Evolutionary conservation across 2,888 invertebrate genomes (phyloP), one percentile per base, ranked within the genome.

Genomic region (Oscheius onirici): DNA sequence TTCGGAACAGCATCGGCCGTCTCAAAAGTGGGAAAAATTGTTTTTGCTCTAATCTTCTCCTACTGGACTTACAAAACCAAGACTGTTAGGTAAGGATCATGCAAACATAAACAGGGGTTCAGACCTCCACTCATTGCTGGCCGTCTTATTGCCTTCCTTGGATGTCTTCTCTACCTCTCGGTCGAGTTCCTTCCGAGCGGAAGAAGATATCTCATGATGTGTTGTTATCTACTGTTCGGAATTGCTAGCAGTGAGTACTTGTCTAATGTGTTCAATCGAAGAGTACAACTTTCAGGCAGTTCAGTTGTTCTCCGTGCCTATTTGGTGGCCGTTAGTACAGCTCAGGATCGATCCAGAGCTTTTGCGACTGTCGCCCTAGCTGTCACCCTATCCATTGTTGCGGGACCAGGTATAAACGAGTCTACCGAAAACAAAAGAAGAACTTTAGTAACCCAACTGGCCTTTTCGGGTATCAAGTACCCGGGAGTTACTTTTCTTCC

Each of bases 1-100:
- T 81, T 81, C 65, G 81, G 78, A 13, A 54, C 71, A 10, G 78
- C 77, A 26, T 74, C 77, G 15, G 78, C 81, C 5, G 69, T 75
- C 15, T 76, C 78, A 11, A 77, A 78, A 65, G 65, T 60, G 44
- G 78, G 71, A 22, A 79, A 81, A 67, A 79, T 79, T 10, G 41
- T 78, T 2, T 79, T 78, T 40, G 74, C 79, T 3, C 66, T 81
- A 2, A 58, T 80, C 40, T 81, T 80, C 55, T 75, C 79, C 8
- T 67, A 74, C 17, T 79, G 78, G 79, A 75, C 74, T 58, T 77
- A 77, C 46, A 76, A 71, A 72, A 68, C 73, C 11, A 72, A 75
- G 41, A 74, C 71, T 46, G 72, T 77, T 52, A 76, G 69, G 79
- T 80, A 8, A 6, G 34, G 34, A 6, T 8, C 34, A 34, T 6